These are phyloP conservation scores for Drosophila sechellia DNA, from an alignment of 1,140 invertebrate species.

Conservation along the genomic window DNA sequence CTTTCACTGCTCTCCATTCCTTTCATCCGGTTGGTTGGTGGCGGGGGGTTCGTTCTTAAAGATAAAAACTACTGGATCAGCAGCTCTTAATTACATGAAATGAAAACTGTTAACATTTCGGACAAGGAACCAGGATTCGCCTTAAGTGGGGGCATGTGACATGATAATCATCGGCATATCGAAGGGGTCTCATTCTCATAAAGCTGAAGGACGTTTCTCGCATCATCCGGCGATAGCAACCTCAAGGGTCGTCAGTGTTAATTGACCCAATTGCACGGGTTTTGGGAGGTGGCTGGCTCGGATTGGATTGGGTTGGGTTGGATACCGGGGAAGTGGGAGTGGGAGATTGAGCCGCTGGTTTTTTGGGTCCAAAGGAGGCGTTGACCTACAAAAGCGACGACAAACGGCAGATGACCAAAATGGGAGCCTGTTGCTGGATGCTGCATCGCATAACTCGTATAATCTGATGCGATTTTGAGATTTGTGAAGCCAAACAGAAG, in stretches of 20 bases:
- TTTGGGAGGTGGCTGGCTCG: background rate
- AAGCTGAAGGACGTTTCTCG: constrained; percentile 30
- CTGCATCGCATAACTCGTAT: constrained; percentile 56
- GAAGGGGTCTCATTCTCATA: constrained; percentile 33
- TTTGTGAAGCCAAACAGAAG: constrained; percentile 49
- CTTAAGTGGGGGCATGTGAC: constrained; percentile 49
- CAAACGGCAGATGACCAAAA: constrained; percentile 40
- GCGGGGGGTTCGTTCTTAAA: constrained; percentile 33
- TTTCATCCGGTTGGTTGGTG: constrained; percentile 4
- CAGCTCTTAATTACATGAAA: constrained; percentile 82
- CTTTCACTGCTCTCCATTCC: constrained; percentile 51
- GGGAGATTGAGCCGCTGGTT: background rate
- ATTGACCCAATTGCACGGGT: constrained; percentile 69
- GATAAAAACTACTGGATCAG: constrained; percentile 80
- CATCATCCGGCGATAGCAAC: constrained; percentile 10
- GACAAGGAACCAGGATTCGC: constrained; percentile 3
- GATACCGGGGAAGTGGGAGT: background rate
- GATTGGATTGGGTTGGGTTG: background rate
- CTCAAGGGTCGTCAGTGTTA: constrained; percentile 50
- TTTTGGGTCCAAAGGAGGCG: constrained; percentile 22
- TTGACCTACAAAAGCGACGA: constrained; percentile 43
- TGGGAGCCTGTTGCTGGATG: constrained; percentile 28
- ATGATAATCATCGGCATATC: constrained; percentile 71
- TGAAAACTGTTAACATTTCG: constrained; percentile 78
- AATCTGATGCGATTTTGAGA: constrained; percentile 80